Base-by-base conservation (phyloP, 2,888 invertebrate genomes). In the Blomia tropicalis region DNA sequence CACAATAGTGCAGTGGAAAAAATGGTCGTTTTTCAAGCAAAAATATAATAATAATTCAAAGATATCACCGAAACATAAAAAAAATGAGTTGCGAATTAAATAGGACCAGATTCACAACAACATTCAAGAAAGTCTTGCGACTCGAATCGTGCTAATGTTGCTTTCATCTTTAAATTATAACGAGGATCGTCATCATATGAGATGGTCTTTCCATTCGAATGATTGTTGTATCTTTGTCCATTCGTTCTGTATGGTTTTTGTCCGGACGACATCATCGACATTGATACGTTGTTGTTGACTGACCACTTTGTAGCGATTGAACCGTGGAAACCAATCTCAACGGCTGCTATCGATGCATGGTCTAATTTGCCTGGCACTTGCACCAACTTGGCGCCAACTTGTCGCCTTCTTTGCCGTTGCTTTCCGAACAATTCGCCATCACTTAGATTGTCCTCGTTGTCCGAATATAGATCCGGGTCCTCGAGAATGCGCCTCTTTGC, bases 331-430 rank as follows among this genome's bases (percentile, higher is more conserved):
- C 83, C 83, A 41, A 87, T 83, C 67, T 82, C 82, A 71, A 82
- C 87, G 1, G 87, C 87, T 58, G 85, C 83, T 23, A 87, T 82
- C 3, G 85, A 84, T 25, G 89, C 89, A 74, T 89, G 89, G 74
- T 90, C 89, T 67, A 90, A 75, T 73, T 90, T 90, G 1, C 89
- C 89, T 0, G 89, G 87, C 69, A 89, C 80, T 74, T 82, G 81
- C 23, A 81, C 79, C 69, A 85, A 80, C 72, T 83, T 83, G 66
- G 85, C 83, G 66, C 86, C 79, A 60, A 85, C 80, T 68, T 79
- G 78, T 69, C 82, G 80, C 64, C 85, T 76, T 54, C 83, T 77
- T 58, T 77, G 75, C 67, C 83, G 78, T 71, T 84, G 68, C 47
- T 66, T 64, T 56, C 64, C 65, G 66, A 62, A 56, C 25, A 44